phyloP scores from a whole-genome alignment of 2,797 vertebrate genomes.

The Dendrocincla tyrannina region DNA sequence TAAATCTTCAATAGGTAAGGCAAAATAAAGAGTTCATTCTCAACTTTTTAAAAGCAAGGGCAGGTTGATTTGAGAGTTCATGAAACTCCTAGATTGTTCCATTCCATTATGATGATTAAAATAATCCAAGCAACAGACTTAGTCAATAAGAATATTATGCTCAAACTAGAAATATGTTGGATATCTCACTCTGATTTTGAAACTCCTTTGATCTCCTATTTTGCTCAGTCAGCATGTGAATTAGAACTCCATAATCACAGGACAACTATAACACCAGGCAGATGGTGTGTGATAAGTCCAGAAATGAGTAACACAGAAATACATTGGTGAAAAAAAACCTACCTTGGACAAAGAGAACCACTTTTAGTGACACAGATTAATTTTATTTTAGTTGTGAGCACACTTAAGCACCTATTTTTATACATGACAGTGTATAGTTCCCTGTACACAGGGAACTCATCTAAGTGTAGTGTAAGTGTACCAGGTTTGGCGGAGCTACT shows the following conservation, averaged over 20 bases:
- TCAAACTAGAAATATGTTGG: not conserved
- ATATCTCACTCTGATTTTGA: not conserved
- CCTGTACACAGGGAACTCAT: not conserved
- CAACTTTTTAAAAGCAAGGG: not conserved
- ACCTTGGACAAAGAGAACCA: not conserved
- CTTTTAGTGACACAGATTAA: not conserved
- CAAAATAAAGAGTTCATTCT: not conserved
- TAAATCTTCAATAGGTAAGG: not conserved
- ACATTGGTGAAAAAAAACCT: not conserved
- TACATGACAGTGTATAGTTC: not conserved
- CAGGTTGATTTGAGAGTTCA: not conserved
- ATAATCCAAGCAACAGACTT: not conserved
- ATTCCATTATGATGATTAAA: not conserved
- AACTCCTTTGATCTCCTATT: not conserved
- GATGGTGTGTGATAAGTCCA: not conserved
- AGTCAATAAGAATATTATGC: not conserved
- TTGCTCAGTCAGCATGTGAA: not conserved
- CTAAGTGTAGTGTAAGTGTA: not conserved
- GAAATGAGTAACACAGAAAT: not conserved
- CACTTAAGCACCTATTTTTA: not conserved
- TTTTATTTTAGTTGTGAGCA: not conserved
- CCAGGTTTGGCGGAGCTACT: not conserved
- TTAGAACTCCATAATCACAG: not conserved
- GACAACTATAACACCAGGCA: not conserved
- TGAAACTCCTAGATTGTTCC: not conserved